A percentile compares a stretch with the other conserved stretches of the same genome.
Conservation (phyloP, 2,888 invertebrate species). For the Nemapogon koenigi region DNA sequence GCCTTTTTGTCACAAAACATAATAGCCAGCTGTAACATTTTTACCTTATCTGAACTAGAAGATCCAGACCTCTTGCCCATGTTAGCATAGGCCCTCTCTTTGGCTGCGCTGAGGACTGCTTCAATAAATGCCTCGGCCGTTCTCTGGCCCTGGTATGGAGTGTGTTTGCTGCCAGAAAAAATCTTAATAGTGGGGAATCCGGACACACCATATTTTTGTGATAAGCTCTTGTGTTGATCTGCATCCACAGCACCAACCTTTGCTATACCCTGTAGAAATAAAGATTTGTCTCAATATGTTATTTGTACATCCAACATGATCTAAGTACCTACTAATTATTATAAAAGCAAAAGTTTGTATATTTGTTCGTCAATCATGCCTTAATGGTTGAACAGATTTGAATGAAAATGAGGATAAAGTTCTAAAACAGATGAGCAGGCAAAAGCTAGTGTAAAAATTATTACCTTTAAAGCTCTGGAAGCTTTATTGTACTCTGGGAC, state of each 20-base stretch:
- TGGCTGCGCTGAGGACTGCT: constrained; percentile 79
- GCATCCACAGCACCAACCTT: constrained; percentile 96
- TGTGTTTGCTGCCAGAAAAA: constrained; percentile 87
- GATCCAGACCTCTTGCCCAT: constrained; percentile 67
- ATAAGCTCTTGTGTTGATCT: constrained; percentile 85
- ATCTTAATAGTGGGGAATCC: constrained; percentile 98
- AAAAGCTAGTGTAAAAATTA: no score
- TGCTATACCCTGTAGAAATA: constrained; percentile 76
- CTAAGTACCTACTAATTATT: no score
- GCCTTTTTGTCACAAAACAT: no score
- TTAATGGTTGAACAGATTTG: no score
- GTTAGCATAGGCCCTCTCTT: constrained; percentile 73
- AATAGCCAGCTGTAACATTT: no score
- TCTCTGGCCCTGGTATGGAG: constrained; percentile 84
- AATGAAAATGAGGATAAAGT: no score
- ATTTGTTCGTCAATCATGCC: no score
- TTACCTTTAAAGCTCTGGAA: constrained; percentile 88
- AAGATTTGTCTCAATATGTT: no score
- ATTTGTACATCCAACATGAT: no score
- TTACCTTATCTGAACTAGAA: constrained; percentile 44
- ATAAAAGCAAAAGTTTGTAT: no score
- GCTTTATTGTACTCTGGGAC: constrained; percentile 95
- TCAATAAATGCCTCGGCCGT: constrained; percentile 88
- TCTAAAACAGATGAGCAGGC: no score
- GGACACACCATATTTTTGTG: constrained; percentile 78